Evolutionary conservation across 2,888 invertebrate species (phyloP), one percentile per base, ranked within the genome.

Genomic region (Sminthurinus aureus): DNA sequence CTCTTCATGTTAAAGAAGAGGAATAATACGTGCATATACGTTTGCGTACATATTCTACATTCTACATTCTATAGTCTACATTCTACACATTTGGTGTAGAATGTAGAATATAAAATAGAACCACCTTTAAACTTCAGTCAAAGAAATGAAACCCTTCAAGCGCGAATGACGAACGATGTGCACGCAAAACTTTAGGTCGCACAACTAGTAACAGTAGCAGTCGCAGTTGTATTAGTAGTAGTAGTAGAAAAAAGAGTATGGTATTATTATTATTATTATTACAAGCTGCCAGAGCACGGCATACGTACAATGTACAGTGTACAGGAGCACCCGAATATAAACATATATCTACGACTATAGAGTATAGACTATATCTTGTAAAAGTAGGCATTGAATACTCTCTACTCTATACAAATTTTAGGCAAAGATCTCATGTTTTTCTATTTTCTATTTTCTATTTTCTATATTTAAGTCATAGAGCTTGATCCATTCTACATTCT

Each of bases 141-240:
- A 84, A 84, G 84, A 83, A 84, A 84, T 84, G 84, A 84, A 84
- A 84, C 76, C 84, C 82, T 80, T 84, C 82, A 79, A 84, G 84
- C 84, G 82, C 79, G 84, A 84, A 84, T 84, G 84, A 84, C 84
- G 84, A 84, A 84, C 82, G 82, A 80, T 84, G 84, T 79, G 78
- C 82, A 67, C 79, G 69, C 69, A 69, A 69, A 84, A 82, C 26
- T 84, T 82, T 82, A 78, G 84, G 84, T 84, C 84, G 84, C 71
- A 71, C 58, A 58, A 51, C 38, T 38, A 38, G 38, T 38, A 38
- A 6, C 38, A 4, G 38, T 38, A 38, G 38, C 38, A 1, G 1
- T 38, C 1, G 82, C 76, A 24, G 26, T 24, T n/a, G n/a, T n/a
- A n/a, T n/a, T 22, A 71, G 81, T 75, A 38, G 73, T 73, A 84